phyloP scores from a whole-genome alignment of 2,888 invertebrate species.

The Embidobia sp. region DNA sequence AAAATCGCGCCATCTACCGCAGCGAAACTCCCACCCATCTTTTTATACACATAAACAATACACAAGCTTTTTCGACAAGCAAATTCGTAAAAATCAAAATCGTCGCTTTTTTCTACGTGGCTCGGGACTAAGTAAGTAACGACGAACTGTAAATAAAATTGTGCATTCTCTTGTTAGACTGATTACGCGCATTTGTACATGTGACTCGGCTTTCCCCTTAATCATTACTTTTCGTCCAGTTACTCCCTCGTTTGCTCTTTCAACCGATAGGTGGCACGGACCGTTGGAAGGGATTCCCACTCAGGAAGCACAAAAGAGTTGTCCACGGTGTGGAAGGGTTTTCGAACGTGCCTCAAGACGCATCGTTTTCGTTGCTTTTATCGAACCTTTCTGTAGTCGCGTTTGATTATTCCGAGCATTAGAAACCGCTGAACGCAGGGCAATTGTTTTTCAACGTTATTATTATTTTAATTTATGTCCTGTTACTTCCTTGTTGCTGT shows the following conservation, averaged over 20 bases:
- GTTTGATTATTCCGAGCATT: too few species aligned
- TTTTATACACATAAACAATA: slow-evolving; percentile 26
- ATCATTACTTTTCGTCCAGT: neutral
- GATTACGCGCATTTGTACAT: slow-evolving; percentile 49
- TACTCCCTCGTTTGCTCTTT: neutral
- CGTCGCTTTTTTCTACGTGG: slow-evolving; percentile 35
- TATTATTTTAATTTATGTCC: neutral
- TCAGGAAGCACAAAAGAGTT: slow-evolving; percentile 72
- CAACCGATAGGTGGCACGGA: slow-evolving; percentile 14
- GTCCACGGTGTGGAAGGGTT: slow-evolving; percentile 26
- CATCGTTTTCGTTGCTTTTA: slow-evolving; percentile 23
- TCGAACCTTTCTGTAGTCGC: slow-evolving; percentile 3
- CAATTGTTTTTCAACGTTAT: slow-evolving; percentile 2
- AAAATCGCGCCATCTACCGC: slow-evolving; percentile 36
- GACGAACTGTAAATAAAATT: slow-evolving; percentile 52
- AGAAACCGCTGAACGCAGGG: too few species aligned
- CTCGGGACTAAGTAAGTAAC: slow-evolving; percentile 17
- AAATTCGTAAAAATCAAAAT: slow-evolving; percentile 51
- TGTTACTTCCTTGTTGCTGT: neutral
- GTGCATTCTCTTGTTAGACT: slow-evolving; percentile 50
- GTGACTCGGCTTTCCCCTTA: slow-evolving; percentile 2
- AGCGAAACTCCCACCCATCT: slow-evolving; percentile 12
- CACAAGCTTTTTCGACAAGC: slow-evolving; percentile 20
- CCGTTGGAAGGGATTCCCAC: slow-evolving; percentile 53
- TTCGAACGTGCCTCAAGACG: slow-evolving; percentile 38